Evolutionary conservation across 2,113 vertebrate genomes (phyloP).

Genomic region (Mesocricetus auratus): DNA sequence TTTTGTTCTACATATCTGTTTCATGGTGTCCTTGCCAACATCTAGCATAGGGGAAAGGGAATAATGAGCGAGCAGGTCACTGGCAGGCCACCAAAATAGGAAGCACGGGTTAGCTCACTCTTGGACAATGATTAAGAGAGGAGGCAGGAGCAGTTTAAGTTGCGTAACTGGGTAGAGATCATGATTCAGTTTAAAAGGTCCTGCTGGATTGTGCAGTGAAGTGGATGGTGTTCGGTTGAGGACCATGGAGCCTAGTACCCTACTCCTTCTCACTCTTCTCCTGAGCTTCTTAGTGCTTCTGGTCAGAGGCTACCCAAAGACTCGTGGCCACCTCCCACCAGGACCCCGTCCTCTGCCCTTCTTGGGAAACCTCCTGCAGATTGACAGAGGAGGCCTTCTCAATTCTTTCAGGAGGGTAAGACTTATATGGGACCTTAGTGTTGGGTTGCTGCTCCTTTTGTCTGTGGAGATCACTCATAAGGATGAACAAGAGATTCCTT

Average conservation of each 20-base stretch:
- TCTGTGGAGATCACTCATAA: background rate
- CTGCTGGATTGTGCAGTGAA: fast-evolving
- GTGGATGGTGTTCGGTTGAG: fast-evolving
- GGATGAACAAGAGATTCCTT: background rate
- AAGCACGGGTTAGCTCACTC: background rate
- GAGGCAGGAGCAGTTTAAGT: background rate
- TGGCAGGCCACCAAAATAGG: fast-evolving
- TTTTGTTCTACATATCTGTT: background rate
- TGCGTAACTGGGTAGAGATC: background rate
- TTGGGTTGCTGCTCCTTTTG: too few relatives aligned
- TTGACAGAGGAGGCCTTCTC: slow-evolving; percentile 69
- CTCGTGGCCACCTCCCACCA: slow-evolving; percentile 63
- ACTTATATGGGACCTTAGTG: fast-evolving
- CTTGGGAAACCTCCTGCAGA: slow-evolving; percentile 82
- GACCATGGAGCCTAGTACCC: slow-evolving; percentile 58
- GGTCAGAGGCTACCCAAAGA: background rate
- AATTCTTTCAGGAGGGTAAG: slow-evolving; percentile 81
- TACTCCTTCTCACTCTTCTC: slow-evolving; percentile 67
- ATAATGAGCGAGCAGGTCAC: fast-evolving
- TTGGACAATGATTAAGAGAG: fast-evolving
- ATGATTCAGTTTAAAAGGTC: slow-evolving; percentile 12
- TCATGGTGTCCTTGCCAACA: background rate
- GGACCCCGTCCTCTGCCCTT: slow-evolving; percentile 79
- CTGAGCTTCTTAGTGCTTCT: slow-evolving; percentile 54
- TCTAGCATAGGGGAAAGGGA: fast-evolving